Base-by-base conservation (phyloP, 1,140 invertebrate species). In the Dermatophagoides farinae region DNA sequence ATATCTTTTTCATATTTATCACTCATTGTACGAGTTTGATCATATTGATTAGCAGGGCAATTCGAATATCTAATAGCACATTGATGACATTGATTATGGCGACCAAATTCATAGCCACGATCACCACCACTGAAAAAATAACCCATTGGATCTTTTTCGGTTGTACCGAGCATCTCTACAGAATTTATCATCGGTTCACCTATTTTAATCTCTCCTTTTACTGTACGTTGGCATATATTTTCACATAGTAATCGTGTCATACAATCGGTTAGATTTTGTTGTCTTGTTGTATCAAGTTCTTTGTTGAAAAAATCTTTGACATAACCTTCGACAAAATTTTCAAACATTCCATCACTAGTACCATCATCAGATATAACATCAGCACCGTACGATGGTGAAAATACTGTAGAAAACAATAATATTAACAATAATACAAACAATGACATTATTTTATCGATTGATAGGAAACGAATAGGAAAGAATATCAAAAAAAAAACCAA, bases 61-160 rank as follows among this genome's bases (percentile, higher is more conserved):
- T 49, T 46, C 16, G 43, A 12, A 25, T 60, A 60, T 16, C 39
- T 31, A 12, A 18, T 16, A 14, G 58, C 58, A 37, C 58, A 60
- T 23, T 41, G 43, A 43, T 49, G 14, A 38, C 58, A 60, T 25
- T 50, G 23, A 22, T 60, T 60, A 37, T n/a, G 5, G 5, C 31
- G 58, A 18, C 44, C 58, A 14, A 38, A 60, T 50, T 60, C 58
- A 23, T 49, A 60, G 43, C 58, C 58, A 16, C 44, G 58, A 43
- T 60, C 58, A 20, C 58, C 58, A 14, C 58, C 58, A n/a, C 44
- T 37, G 20, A 60, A 50, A 18, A 60, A 50, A 43, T 60, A 60
- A 10, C 23, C 23, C 25, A 60, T 16, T 39, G 25, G 43, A 40
- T 60, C 23, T 20, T 16, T n/a, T 23, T 47, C 23, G 37, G 43